Conservation (phyloP, 2,113 vertebrate genomes). For the Pterocles orientalis region DNA sequence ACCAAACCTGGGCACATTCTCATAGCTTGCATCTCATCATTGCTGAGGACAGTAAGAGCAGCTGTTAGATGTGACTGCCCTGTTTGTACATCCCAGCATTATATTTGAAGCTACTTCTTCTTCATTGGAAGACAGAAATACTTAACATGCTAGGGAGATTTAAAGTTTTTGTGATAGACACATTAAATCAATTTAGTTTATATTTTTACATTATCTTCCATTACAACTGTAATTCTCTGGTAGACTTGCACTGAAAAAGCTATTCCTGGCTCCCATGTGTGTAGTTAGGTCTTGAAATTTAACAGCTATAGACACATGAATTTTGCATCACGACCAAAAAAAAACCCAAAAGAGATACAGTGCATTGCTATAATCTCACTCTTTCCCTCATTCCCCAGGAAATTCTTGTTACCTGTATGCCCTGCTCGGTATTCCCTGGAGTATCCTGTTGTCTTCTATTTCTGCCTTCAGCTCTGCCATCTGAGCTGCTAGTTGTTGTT, state of each 20-base stretch:
- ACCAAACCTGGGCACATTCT: background rate
- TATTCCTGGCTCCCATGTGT: background rate
- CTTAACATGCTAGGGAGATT: background rate
- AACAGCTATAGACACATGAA: background rate
- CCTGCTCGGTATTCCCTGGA: background rate
- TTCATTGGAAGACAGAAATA: background rate
- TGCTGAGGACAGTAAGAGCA: background rate
- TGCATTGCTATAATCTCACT: background rate
- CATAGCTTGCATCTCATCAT: background rate
- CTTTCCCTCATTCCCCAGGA: background rate
- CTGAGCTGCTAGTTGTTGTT: slow-evolving; percentile 72
- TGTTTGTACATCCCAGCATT: background rate
- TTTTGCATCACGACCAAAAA: background rate
- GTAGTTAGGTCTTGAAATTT: background rate
- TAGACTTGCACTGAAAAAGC: background rate
- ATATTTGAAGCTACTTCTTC: background rate
- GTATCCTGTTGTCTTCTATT: slow-evolving; percentile 60
- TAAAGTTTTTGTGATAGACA: background rate
- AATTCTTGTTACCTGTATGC: slow-evolving; percentile 64
- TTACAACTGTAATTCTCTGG: background rate
- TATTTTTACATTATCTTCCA: background rate
- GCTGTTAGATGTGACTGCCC: background rate
- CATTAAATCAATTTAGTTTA: background rate
- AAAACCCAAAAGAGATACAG: background rate
- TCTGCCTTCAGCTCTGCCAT: slow-evolving; percentile 72